Evolutionary conservation across 2,113 vertebrate genomes (phyloP), one percentile per base, ranked within the genome.

Genomic region (Coreoperca whiteheadi): DNA sequence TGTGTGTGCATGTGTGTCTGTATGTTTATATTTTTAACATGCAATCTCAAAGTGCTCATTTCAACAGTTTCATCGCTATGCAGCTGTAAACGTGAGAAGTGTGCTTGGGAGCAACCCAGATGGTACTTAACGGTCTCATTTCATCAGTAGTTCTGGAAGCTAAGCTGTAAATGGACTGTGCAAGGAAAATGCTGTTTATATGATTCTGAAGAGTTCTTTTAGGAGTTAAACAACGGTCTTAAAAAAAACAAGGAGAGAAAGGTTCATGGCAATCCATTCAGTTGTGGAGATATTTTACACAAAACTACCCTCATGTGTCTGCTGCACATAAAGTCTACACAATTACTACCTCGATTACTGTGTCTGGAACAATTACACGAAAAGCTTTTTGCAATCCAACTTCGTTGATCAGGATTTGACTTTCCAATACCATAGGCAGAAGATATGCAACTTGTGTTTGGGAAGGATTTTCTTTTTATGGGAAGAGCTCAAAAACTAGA

Each of bases 51-150:
- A 87, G 73, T 85, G 81, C n/a, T 83, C 54, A 37, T 89, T 89
- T 87, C 76, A 86, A 85, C 87, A 80, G 88, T 75, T 79, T 74
- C 48, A n/a, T 67, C 54, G 43, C 28, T 34, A 12, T 61, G 74
- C 34, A 74, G 81, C 68, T 90, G 92, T 86, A 59, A 91, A 90
- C 81, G 83, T 87, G 87, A 89, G 84, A 91, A 91, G 90, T 88
- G 87, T 91, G 91, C 69, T 48, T 30, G 46, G 74, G 72, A 83
- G 81, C 79, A 71, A 75, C 61, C 67, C 66, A 66, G 76, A 51
- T 28, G 64, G 63, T 50, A 51, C 57, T 74, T 80, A 65, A 66
- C 74, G 7, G 64, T 73, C 64, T 80, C 51, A 25, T 79, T 84
- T 74, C 77, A 68, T 28, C 78, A 37, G 53, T 32, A 46, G 69